phyloP scores from a whole-genome alignment of 2,797 vertebrate genomes.

The Rousettus madagascariensis region DNA sequence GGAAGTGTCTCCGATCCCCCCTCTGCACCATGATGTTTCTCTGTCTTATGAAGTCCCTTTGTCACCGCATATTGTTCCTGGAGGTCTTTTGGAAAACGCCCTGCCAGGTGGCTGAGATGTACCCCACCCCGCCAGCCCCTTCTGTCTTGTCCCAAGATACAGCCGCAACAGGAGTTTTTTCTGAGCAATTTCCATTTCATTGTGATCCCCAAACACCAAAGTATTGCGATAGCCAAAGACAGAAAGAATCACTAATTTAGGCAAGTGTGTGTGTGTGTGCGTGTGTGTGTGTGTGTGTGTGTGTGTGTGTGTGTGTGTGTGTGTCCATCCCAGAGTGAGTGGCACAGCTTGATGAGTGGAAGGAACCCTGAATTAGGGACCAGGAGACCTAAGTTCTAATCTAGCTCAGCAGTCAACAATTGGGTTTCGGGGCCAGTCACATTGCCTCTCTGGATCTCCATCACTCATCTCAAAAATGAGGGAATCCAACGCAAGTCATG shows the following conservation, averaged over 20 bases:
- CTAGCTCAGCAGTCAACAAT: neutral
- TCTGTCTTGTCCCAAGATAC: neutral
- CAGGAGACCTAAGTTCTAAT: neutral
- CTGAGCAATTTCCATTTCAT: neutral
- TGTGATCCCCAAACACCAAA: neutral
- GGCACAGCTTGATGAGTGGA: neutral
- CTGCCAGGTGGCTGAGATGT: neutral
- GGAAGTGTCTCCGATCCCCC: neutral
- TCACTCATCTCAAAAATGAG: neutral
- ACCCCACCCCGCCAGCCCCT: accelerated
- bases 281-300: neutral
- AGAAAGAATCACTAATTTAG: neutral
- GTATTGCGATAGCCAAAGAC: neutral
- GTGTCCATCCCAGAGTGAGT: neutral
- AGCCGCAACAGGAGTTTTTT: neutral
- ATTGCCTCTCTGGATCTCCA: too few species aligned
- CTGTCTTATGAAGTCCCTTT: neutral
- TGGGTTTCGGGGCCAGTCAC: neutral
- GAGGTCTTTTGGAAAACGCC: neutral
- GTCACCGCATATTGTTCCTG: neutral
- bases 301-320: neutral
- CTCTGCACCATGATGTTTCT: neutral
- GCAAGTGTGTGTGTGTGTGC: neutral
- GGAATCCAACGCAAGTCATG: neutral
- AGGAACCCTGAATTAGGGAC: neutral